Base-by-base conservation (phyloP, 2,113 vertebrate genomes). In the Natator depressus region DNA sequence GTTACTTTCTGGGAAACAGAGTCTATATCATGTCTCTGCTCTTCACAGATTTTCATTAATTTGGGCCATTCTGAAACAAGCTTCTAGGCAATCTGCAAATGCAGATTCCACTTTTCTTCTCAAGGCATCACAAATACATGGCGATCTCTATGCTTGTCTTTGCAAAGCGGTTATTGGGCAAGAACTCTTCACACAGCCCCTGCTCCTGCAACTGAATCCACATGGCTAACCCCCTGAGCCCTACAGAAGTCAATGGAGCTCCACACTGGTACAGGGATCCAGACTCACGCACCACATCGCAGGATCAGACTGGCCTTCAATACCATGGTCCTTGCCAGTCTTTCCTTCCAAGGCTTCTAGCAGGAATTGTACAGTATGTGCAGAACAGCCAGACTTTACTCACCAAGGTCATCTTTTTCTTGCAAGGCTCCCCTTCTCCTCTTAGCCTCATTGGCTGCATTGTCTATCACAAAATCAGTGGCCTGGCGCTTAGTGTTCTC, bases 11-110 rank as follows among this genome's bases (percentile, higher is more conserved):
- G 65, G 19, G 38, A 22, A 75, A 75, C 38, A 46, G 54, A 83
- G 53, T 31, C 85, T 97, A 90, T 95, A 94, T 82, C 79, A 89
- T 79, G 83, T 75, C 89, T 46, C 85, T 27, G 85, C 50, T 93
- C 83, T 65, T 82, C 85, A 31, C 81, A 50, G 47, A 86, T 80
- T 22, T 85, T 89, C 62, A 69, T 69, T 93, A 93, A 57, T 86
- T 84, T 86, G 55, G 82, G 80, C 35, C 89, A 46, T 31, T 92
- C 89, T 84, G 62, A 90, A 91, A 84, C 5, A 29, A 88, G 0
- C 10, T 24, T 53, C 72, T 10, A 91, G 25, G 81, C 69, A 50
- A 81, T 76, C 85, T 80, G 69, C 78, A 89, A 27, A 59, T 42
- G 38, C 10, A 53, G 62, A 6, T 47, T 87, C 50, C 46, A 16